These are phyloP conservation scores for Melanostigma gelatinosum DNA, from an alignment of 2,113 vertebrate genomes.

Conservation along the genomic window DNA sequence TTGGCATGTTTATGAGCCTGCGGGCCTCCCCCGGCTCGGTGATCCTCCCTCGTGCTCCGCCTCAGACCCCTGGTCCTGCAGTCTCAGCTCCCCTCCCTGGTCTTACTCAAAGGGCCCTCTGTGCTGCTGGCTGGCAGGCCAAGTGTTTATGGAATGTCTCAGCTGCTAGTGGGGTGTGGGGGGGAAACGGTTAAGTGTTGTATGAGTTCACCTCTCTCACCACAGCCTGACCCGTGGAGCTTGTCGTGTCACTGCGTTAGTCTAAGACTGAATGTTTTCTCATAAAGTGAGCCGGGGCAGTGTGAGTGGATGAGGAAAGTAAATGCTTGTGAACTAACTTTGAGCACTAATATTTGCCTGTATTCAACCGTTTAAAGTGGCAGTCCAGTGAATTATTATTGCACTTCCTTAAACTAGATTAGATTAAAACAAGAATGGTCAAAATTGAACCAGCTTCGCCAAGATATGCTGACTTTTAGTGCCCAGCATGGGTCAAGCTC, in stretches of 20 bases:
- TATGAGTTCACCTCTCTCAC: slow-evolving; percentile 69
- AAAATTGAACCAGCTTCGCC: neutral
- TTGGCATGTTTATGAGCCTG: slow-evolving; percentile 56
- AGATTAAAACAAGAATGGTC: neutral
- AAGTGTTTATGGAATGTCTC: slow-evolving; percentile 83
- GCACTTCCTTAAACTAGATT: neutral
- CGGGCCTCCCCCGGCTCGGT: slow-evolving; percentile 41
- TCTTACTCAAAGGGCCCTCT: slow-evolving; percentile 77
- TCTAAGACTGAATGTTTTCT: slow-evolving; percentile 39
- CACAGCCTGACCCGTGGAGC: slow-evolving; percentile 59
- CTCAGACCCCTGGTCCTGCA: slow-evolving; percentile 48
- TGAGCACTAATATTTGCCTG: neutral
- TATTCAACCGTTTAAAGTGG: neutral
- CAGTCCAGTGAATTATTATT: neutral
- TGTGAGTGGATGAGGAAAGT: neutral
- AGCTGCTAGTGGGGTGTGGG: slow-evolving; percentile 72
- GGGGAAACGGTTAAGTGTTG: slow-evolving; percentile 61
- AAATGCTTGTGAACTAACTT: neutral
- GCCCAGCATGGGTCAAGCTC: neutral
- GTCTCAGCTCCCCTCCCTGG: slow-evolving; percentile 62
- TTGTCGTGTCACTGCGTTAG: slow-evolving; percentile 44
- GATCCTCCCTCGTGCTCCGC: slow-evolving; percentile 71
- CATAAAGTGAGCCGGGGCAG: neutral
- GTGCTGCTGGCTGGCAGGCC: slow-evolving; percentile 74
- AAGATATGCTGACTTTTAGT: neutral